A percentile compares a stretch with the other conserved stretches of the same genome.
These are phyloP conservation scores for Dufourea novaeangliae DNA, from an alignment of 1,140 invertebrate genomes.

Conservation along the genomic window DNA sequence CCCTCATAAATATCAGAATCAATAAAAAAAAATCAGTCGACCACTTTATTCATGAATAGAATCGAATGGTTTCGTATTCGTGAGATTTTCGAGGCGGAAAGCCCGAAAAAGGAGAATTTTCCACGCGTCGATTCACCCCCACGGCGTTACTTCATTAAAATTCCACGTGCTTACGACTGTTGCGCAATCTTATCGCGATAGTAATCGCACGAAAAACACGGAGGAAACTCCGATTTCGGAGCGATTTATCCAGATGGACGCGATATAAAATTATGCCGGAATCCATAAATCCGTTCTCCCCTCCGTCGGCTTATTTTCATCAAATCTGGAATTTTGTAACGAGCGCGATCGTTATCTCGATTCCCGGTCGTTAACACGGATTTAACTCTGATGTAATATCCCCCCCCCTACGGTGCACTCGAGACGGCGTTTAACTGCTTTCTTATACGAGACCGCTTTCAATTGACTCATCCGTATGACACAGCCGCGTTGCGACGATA, in stretches of 20 bases:
- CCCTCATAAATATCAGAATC: too few species aligned
- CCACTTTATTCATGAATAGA: too few species aligned
- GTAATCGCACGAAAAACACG: background rate
- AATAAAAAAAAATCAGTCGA: too few species aligned
- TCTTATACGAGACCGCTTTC: slow-evolving; percentile 22
- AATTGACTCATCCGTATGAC: slow-evolving; percentile 31
- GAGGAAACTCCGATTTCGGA: background rate
- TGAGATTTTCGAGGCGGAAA: too few species aligned
- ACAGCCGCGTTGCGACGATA: slow-evolving; percentile 14
- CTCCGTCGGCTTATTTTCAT: background rate
- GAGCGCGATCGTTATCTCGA: background rate
- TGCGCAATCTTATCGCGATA: background rate
- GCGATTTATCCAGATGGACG: background rate
- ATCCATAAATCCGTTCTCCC: background rate
- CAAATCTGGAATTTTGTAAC: background rate
- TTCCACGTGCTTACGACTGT: background rate
- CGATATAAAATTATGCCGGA: too few species aligned
- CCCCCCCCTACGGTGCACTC: too few species aligned
- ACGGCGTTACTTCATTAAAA: background rate
- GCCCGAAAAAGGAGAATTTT: too few species aligned
- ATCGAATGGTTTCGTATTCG: background rate
- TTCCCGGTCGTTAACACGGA: background rate
- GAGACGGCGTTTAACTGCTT: slow-evolving; percentile 12
- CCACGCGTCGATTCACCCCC: background rate
- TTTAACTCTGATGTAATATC: slow-evolving; percentile 36